A percentile compares a stretch with the other conserved stretches of the same genome.
Conservation (phyloP, 1,140 invertebrate genomes). For the Luehdorfia chinensis region DNA sequence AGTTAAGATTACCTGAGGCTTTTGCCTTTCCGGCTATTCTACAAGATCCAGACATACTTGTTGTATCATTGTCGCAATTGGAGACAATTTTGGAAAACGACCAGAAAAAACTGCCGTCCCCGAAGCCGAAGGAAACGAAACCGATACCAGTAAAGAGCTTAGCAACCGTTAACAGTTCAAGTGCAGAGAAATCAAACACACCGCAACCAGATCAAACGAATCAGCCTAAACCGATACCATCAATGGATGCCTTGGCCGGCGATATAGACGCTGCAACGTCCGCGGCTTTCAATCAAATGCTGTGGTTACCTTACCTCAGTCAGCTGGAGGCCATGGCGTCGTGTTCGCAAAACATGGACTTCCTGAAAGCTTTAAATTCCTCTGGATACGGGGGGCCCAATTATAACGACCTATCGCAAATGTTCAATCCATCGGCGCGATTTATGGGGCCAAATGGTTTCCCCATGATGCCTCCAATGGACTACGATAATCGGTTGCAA, state of each 20-base stretch:
- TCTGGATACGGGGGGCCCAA: slow-evolving; percentile 65
- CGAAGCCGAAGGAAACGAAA: slow-evolving; percentile 55
- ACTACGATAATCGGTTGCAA: slow-evolving; percentile 80
- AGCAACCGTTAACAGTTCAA: slow-evolving; percentile 26
- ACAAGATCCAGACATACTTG: slow-evolving; percentile 86
- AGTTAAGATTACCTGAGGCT: slow-evolving; percentile 83
- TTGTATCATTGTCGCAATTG: slow-evolving; percentile 86
- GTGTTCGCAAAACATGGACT: slow-evolving; percentile 70
- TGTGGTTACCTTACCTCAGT: slow-evolving; percentile 83
- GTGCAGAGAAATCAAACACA: slow-evolving; percentile 35
- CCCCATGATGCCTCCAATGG: slow-evolving; percentile 70
- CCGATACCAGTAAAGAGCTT: slow-evolving; percentile 70
- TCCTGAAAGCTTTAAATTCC: slow-evolving; percentile 71
- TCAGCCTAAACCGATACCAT: slow-evolving; percentile 54
- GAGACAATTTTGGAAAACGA: slow-evolving; percentile 83
- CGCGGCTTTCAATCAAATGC: slow-evolving; percentile 82
- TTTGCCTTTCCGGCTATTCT: slow-evolving; percentile 84
- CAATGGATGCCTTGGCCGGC: slow-evolving; percentile 73
- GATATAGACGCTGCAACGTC: slow-evolving; percentile 83
- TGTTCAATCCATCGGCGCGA: slow-evolving; percentile 66
- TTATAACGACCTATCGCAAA: slow-evolving; percentile 73
- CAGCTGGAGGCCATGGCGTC: slow-evolving; percentile 77
- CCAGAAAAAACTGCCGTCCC: slow-evolving; percentile 60
- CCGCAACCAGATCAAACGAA: slow-evolving; percentile 44
- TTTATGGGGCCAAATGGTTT: slow-evolving; percentile 67